Base-by-base conservation (phyloP, 2,888 invertebrate species). In the Sceliomorpha sp. region DNA sequence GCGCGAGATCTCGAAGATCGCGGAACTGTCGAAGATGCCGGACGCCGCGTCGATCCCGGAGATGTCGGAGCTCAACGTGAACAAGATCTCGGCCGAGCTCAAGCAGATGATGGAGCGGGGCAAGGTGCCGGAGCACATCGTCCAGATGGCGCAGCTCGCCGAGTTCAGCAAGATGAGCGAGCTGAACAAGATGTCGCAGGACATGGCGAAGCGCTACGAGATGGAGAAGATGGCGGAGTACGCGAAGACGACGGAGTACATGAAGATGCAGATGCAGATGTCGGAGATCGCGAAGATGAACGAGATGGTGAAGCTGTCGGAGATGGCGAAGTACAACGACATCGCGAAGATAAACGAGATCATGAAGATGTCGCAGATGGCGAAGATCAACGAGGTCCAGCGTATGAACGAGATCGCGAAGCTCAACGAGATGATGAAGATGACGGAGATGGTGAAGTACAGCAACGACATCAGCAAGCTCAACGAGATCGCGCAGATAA, bases 61-160 rank as follows among this genome's bases (percentile, higher is more conserved):
- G 39, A 88, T 88, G 86, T 86, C 87, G 0, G 88, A 88, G 34
- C 81, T 88, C 72, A 88, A 88, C 26, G 86, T 88, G 87, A 88
- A 88, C 59, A 88, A 88, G 56, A 88, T 88, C n/a, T 88, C 88
- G 0, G 88, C 88, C 0, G 88, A 88, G 45, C 47, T 88, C 40
- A 88, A 87, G 58, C 88, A 88, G 44, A 88, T 88, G 88, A 88
- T 88, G 88, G 88, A 88, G 39, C 77, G 88, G 2, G 88, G 88
- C 3, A 88, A 88, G 58, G 88, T 88, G 1, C 88, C 88, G 0
- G 88, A 88, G 44, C 88, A 88, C 55, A 88, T 88, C 42, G 88
- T 88, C 29, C 88, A 88, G 76, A 88, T 88, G 88, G 88, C 88
- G 1, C 88, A 88, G 60, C 70, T 88, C 0, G 88, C 88, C 0